These are phyloP conservation scores for Elgaria multicarinata DNA, from an alignment of 2,113 vertebrate species.

Conservation along the genomic window DNA sequence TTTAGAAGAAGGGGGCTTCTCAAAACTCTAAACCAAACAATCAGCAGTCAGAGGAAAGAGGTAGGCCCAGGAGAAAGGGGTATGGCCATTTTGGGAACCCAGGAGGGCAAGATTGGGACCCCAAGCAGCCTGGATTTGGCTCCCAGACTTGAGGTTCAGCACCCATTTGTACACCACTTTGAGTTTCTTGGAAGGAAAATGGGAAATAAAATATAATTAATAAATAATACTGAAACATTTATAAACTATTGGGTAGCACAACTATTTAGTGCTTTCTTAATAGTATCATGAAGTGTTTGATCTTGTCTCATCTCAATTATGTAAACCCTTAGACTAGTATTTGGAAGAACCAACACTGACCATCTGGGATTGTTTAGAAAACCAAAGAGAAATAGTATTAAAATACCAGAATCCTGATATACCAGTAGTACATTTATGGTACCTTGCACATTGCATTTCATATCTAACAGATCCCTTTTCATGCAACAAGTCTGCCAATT, in stretches of 20 bases:
- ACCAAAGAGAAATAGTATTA: slow-evolving; percentile 23
- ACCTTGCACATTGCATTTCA: slow-evolving; percentile 38
- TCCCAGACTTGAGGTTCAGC: too few species aligned
- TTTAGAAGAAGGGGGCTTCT: too few species aligned
- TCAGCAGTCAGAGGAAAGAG: too few species aligned
- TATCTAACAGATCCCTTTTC: slow-evolving; percentile 37
- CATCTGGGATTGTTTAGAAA: slow-evolving; percentile 30
- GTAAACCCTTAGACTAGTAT: background rate
- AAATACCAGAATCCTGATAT: slow-evolving; percentile 34
- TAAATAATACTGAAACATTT: background rate
- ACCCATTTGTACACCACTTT: background rate
- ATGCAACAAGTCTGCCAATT: slow-evolving; percentile 63
- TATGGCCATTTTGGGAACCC: too few species aligned
- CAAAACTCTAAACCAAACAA: too few species aligned
- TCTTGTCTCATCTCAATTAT: background rate
- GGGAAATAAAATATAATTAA: background rate
- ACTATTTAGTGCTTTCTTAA: background rate
- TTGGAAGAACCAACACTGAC: slow-evolving; percentile 16
- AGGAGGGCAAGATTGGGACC: too few species aligned
- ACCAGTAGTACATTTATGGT: slow-evolving; percentile 59
- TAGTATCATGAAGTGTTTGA: background rate
- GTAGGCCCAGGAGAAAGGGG: too few species aligned
- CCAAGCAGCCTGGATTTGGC: too few species aligned
- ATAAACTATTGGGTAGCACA: background rate
- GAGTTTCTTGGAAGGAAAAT: background rate